phyloP scores from a whole-genome alignment of 2,113 vertebrate genomes.

The Okapia johnstoni region DNA sequence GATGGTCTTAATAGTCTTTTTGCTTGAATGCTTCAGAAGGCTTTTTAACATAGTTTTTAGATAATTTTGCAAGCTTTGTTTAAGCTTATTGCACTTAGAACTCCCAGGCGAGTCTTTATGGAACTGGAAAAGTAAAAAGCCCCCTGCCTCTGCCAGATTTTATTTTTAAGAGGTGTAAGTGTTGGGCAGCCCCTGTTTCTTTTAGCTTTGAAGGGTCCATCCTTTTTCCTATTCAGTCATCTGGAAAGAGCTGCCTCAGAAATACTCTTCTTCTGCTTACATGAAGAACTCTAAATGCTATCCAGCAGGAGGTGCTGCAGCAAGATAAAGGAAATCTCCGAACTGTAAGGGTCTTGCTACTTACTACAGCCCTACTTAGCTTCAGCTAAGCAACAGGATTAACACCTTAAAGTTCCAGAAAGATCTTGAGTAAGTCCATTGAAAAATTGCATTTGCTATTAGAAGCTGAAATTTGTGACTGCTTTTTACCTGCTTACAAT shows the following conservation, averaged over 20 bases:
- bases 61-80: conserved; percentile 29
- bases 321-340: not conserved
- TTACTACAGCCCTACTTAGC: not conserved
- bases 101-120: conserved; percentile 1
- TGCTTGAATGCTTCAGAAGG: conserved; percentile 1
- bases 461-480: conserved; percentile 3
- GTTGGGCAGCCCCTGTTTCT: conserved; percentile 32
- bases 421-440: conserved; percentile 69
- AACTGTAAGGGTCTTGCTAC: conserved; percentile 31
- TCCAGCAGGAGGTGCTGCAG: conserved; percentile 73
- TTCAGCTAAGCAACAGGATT: conserved; percentile 54
- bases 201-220: conserved; percentile 39
- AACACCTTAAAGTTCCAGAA: conserved; percentile 60
- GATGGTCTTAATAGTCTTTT: not conserved
- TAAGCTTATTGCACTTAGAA: conserved; percentile 27
- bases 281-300: conserved; percentile 44
- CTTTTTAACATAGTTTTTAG: conserved; percentile 50
- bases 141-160: not conserved
- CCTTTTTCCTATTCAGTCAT: conserved; percentile 26
- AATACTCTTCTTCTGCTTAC: conserved; percentile 57
- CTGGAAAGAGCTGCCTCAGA: conserved; percentile 37
- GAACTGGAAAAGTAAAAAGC: conserved; percentile 22
- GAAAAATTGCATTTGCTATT: conserved; percentile 31
- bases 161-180: conserved; percentile 36
- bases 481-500: conserved; percentile 7